Base-by-base conservation (phyloP, 2,113 vertebrate species). In the Leiothrix lutea region DNA sequence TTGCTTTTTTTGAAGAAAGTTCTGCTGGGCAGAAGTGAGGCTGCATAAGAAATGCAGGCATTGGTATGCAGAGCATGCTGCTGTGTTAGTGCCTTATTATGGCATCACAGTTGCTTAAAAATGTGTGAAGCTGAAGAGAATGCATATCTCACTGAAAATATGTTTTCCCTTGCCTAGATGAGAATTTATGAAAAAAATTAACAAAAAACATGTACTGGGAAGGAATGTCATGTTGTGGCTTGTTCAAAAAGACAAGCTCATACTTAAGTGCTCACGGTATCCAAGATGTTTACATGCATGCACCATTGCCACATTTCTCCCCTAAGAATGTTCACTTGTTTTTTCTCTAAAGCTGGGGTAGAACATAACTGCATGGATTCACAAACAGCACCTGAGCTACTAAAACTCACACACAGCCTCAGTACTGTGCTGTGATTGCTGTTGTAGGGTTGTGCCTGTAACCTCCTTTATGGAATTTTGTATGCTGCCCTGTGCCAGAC, bases 91-190 rank as follows among this genome's bases (percentile, higher is more conserved):
- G 38, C n/a, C 42, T 90, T 92, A 54, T 66, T 92, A 88, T 31
- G 86, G 66, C 54, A 60, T 82, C 80, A 73, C 62, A 61, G 50
- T 90, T 36, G 29, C 80, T 77, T 95, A 93, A 96, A 94, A 94
- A 85, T 8, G 2, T 80, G 80, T 83, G 75, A 71, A 90, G 42
- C 53, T 90, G 79, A 97, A 88, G 45, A 90, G 82, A 91, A 92
- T 83, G 84, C 65, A 24, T 88, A 80, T 80, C 85, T 92, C 45
- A 24, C 57, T 86, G 72, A 91, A 81, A n/a, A 89, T 73, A 64
- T 69, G 66, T 61, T 92, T 86, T 62, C 33, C 17, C 11, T 72
- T 83, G 42, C 38, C 38, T 33, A 88, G 45, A 83, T 79, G 17
- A 72, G 62, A 50, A 81, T 51, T 74, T 71, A 83, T 22, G 8